Evolutionary conservation across 92 coral and sea anemone species (phyloP), one percentile per base, ranked within the genome.

Genomic region (Zoanthus sociatus): DNA sequence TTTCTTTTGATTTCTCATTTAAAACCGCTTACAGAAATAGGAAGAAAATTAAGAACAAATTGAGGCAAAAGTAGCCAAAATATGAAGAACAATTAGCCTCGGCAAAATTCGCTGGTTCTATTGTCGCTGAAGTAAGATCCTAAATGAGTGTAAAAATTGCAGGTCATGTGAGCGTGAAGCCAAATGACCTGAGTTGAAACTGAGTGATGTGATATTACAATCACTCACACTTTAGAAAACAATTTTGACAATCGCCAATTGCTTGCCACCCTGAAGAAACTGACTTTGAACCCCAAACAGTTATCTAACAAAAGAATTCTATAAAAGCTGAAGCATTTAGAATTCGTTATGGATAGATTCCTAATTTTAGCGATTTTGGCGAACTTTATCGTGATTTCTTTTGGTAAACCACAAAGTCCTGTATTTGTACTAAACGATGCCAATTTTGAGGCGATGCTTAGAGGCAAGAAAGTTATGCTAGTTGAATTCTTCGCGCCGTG

Each of bases 341-440:
- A 3, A 58, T 58, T 47, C 85, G 75, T 66, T 21, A 81, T 81
- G 85, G 85, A 66, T 48, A 66, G 50, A 64, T 66, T 67, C 10
- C 9, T 20, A 26, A 11, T 81, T 81, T 13, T 81, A 66, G 74
- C 85, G 7, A 45, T 81, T 66, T 45, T 85, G 53, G 81, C 79
- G 51, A 73, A 79, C 32, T 67, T 95, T 32, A 88, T 77, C 31
- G 94, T 89, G 30, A 88, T 87, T 47, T 69, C 81, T 48, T 63
- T 89, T 0, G 90, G 92, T 46, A 87, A 82, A 7, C 93, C 92
- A 6, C 26, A 75, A 17, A 89, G 92, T 54, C 94, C 99, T 9
- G 51, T 81, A 21, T 81, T 81, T 81, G 85, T 46, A 90, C 69
- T 72, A 4, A 71, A 81, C 16, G 83, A 60, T 33, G 70, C 32